A percentile compares a stretch with the other conserved stretches of the same genome.
These are phyloP conservation scores for Riptortus pedestris DNA, from an alignment of 1,140 invertebrate species.

Conservation along the genomic window DNA sequence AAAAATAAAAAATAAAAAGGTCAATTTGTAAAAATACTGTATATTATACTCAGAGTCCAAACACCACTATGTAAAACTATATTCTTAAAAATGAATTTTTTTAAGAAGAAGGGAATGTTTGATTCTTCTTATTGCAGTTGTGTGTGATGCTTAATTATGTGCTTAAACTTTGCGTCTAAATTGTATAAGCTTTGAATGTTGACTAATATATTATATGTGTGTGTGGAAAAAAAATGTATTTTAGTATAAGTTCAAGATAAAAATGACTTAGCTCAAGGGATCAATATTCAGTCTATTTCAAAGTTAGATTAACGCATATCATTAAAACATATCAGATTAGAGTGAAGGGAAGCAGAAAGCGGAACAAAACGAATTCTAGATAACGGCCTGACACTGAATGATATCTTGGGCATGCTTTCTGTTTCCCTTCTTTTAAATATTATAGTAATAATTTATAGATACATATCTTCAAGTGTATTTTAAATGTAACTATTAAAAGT, in stretches of 20 bases:
- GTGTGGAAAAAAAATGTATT: too few relatives aligned
- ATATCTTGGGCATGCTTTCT: slow-evolving; percentile 2
- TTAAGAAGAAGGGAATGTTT: too few relatives aligned
- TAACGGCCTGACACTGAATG: slow-evolving; percentile 24
- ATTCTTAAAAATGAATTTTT: too few relatives aligned
- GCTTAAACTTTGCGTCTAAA: too few relatives aligned
- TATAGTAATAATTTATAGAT: background rate
- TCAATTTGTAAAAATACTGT: too few relatives aligned
- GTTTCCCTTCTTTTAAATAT: background rate
- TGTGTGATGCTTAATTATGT: too few relatives aligned
- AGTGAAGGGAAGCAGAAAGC: slow-evolving; percentile 3
- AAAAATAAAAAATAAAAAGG: too few relatives aligned
- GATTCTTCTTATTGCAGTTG: too few relatives aligned
- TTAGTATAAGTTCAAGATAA: background rate
- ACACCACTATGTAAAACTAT: too few relatives aligned
- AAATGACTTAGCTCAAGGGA: slow-evolving; percentile 9
- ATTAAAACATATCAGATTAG: background rate
- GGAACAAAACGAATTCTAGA: slow-evolving; percentile 15
- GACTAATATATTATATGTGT: too few relatives aligned
- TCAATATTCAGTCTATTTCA: background rate
- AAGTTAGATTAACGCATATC: background rate
- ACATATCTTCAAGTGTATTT: background rate
- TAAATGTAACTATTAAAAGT: slow-evolving; percentile 1
- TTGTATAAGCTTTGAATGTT: too few relatives aligned
- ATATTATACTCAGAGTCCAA: too few relatives aligned